Evolutionary conservation across 1,140 invertebrate genomes (phyloP), one percentile per base, ranked within the genome.

Genomic region (Nylanderia fulva): DNA sequence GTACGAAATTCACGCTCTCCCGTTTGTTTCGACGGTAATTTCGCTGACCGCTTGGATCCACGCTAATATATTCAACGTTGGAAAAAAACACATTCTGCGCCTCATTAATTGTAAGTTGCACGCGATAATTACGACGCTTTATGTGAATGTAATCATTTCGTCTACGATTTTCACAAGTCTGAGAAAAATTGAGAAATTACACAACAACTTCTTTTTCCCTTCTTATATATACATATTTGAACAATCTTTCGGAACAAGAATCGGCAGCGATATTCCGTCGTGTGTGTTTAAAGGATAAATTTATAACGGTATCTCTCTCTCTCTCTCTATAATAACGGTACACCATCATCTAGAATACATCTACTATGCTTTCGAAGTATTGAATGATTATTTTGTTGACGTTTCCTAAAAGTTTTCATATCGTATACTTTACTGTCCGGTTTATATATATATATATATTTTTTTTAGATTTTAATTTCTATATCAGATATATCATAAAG

Each of bases 61-160:
- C 58, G n/a, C 42, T 52, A 66, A 79, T 52, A 54, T 76, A 63
- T 63, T 76, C 36, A 18, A 39, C 42, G 24, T 29, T n/a, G 75
- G 15, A 18, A 36, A 54, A 54, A 18, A 54, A 48, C 15, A 48
- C 18, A 66, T 36, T 33, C 6, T 13, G 2, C 8, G 21, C 3
- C 18, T 56, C 27, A 7, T 77, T 15, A n/a, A n/a, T n/a, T n/a
- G n/a, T n/a, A 56, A 56, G 11, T 24, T 18, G 7, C 13, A 1
- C 13, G 42, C 27, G 9, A 79, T 48, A 27, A 79, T 24, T 42
- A 15, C 13, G 29, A 15, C 13, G 29, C 33, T 5, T 54, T 54
- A 54, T 21, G 11, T n/a, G 5, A 45, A 76, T 1, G 11, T 33
- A 33, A 29, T 13, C 29, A 54, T n/a, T 52, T 69, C 13, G 52